These are phyloP conservation scores for Slavum lentiscoides DNA, from an alignment of 2,888 invertebrate genomes.

Conservation along the genomic window DNA sequence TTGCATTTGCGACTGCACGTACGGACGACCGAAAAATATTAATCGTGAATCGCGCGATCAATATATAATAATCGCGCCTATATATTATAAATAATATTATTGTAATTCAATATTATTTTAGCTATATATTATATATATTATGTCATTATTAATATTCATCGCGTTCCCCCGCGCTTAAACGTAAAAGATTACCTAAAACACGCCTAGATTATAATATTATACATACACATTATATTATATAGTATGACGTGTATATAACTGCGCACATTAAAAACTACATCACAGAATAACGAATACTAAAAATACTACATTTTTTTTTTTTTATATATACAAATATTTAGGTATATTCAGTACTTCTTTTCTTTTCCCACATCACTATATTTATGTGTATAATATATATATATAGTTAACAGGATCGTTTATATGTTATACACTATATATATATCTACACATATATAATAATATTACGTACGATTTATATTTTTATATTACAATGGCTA, in stretches of 20 bases:
- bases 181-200: not conserved
- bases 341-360: conserved; percentile 21
- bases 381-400: not conserved
- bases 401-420: not conserved
- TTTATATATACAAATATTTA: not conserved
- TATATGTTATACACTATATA: not conserved
- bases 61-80: too few species aligned
- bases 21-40: too few species aligned
- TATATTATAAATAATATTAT: too few species aligned
- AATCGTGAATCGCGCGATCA: too few species aligned
- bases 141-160: not conserved
- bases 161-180: not conserved
- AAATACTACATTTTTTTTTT: conserved; percentile 1
- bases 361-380: not conserved
- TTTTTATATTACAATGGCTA: not conserved
- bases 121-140: not conserved
- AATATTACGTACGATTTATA: too few species aligned
- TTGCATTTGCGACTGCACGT: too few species aligned
- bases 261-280: conserved; percentile 40
- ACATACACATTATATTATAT: too few species aligned
- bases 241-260: not conserved
- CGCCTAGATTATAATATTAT: too few species aligned
- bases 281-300: conserved; percentile 40
- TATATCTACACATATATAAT: too few species aligned
- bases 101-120: too few species aligned